phyloP scores from a whole-genome alignment of 2,797 vertebrate genomes.

The Sus cebifrons region DNA sequence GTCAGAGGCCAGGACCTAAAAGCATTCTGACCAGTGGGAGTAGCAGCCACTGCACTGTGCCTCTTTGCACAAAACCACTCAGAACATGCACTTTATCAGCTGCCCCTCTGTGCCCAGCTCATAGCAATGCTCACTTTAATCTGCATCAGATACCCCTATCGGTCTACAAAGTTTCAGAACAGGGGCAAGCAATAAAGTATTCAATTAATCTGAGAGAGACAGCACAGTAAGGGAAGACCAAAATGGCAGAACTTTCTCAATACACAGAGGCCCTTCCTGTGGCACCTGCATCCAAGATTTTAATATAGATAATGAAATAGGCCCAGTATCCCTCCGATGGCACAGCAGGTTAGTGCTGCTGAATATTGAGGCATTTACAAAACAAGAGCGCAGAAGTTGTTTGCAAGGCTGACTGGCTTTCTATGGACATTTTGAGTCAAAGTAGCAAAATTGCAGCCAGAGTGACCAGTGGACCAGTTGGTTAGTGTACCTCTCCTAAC shows the following conservation, averaged over 20 bases:
- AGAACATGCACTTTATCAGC: neutral
- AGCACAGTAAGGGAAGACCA: neutral
- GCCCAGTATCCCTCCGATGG: neutral
- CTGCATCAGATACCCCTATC: neutral
- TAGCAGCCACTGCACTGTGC: neutral
- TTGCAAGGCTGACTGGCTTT: slow-evolving; percentile 25
- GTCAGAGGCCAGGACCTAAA: neutral
- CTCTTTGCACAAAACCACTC: neutral
- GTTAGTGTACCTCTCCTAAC: neutral
- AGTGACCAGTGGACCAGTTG: neutral
- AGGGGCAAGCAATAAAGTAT: neutral
- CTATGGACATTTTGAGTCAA: neutral
- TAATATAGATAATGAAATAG: slow-evolving; percentile 68
- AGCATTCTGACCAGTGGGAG: neutral
- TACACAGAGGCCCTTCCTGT: neutral
- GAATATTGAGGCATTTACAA: neutral
- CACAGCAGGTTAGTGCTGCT: neutral
- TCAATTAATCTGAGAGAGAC: slow-evolving; percentile 28
- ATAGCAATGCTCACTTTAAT: neutral
- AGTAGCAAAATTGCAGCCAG: neutral
- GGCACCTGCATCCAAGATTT: slow-evolving; percentile 41
- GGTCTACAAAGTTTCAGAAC: neutral
- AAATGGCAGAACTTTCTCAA: slow-evolving; percentile 40
- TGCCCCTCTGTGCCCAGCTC: neutral
- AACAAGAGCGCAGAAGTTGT: slow-evolving; percentile 40